A percentile compares a stretch with the other conserved stretches of the same genome.
These are phyloP conservation scores for Propithecus coquereli DNA, from an alignment of 2,113 vertebrate species.

Conservation along the genomic window DNA sequence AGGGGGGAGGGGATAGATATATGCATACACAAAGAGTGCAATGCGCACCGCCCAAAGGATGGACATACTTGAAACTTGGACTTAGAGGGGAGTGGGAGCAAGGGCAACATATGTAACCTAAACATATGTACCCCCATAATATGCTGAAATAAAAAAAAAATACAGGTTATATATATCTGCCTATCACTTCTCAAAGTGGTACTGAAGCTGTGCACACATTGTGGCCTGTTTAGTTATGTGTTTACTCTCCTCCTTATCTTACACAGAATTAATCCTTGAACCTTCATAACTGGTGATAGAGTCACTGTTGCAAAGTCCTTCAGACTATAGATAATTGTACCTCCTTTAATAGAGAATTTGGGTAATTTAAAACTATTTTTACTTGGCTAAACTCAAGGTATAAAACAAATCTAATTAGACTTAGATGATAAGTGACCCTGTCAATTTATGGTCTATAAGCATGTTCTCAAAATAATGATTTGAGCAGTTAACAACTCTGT, in stretches of 20 bases:
- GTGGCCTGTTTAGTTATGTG: rapidly evolving
- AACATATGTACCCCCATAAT: no score
- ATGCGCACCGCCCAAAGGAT: no score
- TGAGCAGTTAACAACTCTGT: not conserved
- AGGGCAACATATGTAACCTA: no score
- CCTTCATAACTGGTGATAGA: not conserved
- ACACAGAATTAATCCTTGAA: not conserved
- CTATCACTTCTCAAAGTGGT: not conserved
- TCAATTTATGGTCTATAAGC: not conserved
- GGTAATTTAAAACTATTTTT: not conserved
- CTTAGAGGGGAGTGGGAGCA: no score
- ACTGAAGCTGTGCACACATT: not conserved
- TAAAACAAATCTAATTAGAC: not conserved
- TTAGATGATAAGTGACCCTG: not conserved
- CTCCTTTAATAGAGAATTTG: not conserved
- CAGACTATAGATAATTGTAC: not conserved
- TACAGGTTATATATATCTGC: not conserved
- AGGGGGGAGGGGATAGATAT: no score
- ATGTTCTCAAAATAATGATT: not conserved
- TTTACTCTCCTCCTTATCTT: not conserved
- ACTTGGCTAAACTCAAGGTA: not conserved
- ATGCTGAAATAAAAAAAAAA: no score
- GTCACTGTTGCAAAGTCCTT: not conserved
- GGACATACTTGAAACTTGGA: no score
- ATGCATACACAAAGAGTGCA: no score